phyloP scores from a whole-genome alignment of 2,888 invertebrate genomes.

The Disparrhopalites patrizii region DNA sequence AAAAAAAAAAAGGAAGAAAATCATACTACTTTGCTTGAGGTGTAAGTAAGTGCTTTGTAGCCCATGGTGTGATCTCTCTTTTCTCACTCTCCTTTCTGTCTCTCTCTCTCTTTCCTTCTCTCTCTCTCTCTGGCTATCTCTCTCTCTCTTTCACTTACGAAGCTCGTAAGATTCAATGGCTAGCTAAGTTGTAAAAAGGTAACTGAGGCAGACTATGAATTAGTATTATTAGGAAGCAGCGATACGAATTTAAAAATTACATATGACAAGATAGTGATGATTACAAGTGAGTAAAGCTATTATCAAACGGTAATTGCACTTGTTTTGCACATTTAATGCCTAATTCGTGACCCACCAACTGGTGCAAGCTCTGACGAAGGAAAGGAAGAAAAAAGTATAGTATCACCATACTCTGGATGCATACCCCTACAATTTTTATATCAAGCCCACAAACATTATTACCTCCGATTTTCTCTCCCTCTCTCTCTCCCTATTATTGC shows the following conservation, averaged over 20 bases:
- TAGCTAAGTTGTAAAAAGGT: neutral
- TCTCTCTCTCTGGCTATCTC: too few species aligned
- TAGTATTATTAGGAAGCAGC: conserved; percentile 17
- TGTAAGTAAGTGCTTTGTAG: neutral
- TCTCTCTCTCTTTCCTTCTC: too few species aligned
- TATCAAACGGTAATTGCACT: conserved; percentile 44
- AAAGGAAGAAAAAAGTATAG: too few species aligned
- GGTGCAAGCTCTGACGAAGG: too few species aligned
- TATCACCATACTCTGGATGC: too few species aligned
- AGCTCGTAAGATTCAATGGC: neutral
- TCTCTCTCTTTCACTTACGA: too few species aligned
- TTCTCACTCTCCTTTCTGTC: too few species aligned
- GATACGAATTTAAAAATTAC: conserved; percentile 33
- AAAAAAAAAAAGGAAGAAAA: neutral
- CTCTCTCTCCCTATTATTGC: too few species aligned
- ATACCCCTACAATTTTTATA: too few species aligned
- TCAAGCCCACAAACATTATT: too few species aligned
- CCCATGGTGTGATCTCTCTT: neutral
- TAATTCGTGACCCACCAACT: conserved; percentile 42
- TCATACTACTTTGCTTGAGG: too few species aligned
- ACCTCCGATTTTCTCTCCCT: too few species aligned
- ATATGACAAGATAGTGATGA: conserved; percentile 37
- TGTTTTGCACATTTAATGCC: conserved; percentile 47
- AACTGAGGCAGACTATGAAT: conserved; percentile 20
- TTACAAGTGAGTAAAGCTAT: conserved; percentile 34